Conservation (phyloP, 2,113 vertebrate species). For the Rhipidura dahli region DNA sequence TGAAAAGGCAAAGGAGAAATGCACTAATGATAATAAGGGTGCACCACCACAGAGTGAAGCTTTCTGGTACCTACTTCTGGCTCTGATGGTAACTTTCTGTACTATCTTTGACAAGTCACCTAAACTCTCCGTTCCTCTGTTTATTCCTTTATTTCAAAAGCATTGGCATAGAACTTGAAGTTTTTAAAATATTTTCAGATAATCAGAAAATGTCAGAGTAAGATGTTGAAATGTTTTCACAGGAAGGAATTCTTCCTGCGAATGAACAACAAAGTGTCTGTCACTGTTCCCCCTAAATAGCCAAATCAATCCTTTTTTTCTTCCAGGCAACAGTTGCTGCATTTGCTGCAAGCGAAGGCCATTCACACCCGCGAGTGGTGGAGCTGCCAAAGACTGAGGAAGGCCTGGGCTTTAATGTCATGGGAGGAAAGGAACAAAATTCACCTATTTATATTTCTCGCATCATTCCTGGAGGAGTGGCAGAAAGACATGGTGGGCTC, state of each 20-base stretch:
- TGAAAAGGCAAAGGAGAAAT: background rate
- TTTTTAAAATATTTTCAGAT: background rate
- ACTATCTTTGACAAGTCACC: background rate
- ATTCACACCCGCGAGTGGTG: constrained; percentile 95
- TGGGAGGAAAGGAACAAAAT: constrained; percentile 99
- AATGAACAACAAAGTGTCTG: background rate
- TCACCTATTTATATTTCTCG: constrained; percentile 99
- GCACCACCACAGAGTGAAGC: background rate
- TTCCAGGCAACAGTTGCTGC: constrained; percentile 97
- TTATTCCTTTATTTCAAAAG: constrained; percentile 13
- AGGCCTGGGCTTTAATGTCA: constrained; percentile 98
- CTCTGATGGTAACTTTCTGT: background rate
- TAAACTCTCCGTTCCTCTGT: background rate
- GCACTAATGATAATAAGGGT: background rate
- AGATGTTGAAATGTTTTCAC: background rate
- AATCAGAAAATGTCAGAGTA: background rate
- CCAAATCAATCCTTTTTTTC: background rate
- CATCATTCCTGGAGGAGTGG: constrained; percentile 97
- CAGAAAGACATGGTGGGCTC: constrained; percentile 94
- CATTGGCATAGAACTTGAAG: background rate
- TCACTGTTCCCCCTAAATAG: background rate
- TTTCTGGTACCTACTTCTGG: background rate
- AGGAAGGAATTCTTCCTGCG: background rate
- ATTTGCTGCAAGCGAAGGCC: constrained; percentile 97
- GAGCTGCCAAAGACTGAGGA: constrained; percentile 98